Base-by-base conservation (phyloP, 2,888 invertebrate species). In the Octonoba sinensis region DNA sequence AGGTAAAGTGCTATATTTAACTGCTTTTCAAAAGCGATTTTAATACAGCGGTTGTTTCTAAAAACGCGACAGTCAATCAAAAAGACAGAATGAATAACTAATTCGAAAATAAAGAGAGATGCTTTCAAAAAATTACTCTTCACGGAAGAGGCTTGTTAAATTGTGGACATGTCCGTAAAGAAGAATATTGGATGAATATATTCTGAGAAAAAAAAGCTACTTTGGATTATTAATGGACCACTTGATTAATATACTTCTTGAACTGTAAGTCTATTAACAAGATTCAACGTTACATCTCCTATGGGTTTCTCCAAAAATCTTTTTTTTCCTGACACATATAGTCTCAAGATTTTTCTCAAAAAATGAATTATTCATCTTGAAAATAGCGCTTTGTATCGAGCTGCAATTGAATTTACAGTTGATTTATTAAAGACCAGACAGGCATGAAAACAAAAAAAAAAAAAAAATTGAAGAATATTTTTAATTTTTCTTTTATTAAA, bases 381-480 rank as follows among this genome's bases (percentile, higher is more conserved):
- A 72, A 72, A 72, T 62, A 27, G 62, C 62, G 27, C 24, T 59
- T 51, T 36, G 62, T 51, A 54, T 18, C 51, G 44, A 27, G 24
- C 62, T 62, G 62, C 18, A 62, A 72, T 72, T 72, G 72, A 72
- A 60, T 72, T 72, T 62, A 72, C 20, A 51, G n/a, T 72, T 72
- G 72, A 72, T 72, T 72, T 72, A 72, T 72, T 72, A 72, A 62
- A 51, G 72, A 62, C 15, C 62, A 24, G 72, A 62, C 62, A 72
- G 47, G 18, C 24, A 51, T 36, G 49, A 56, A 60, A 64, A 27
- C 22, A 49, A 51, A 60, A 47, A 49, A 62, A 62, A 71, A 70
- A 44, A 47, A 13, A 15, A 18, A 46, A 1, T 57, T 36, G 18
- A 46, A 44, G 22, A 57, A 57, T 27, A 62, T 62, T 72, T 54